Evolutionary conservation across 1,140 invertebrate genomes (phyloP), one percentile per base, ranked within the genome.

Genomic region (Pygmarrhopalites habei): DNA sequence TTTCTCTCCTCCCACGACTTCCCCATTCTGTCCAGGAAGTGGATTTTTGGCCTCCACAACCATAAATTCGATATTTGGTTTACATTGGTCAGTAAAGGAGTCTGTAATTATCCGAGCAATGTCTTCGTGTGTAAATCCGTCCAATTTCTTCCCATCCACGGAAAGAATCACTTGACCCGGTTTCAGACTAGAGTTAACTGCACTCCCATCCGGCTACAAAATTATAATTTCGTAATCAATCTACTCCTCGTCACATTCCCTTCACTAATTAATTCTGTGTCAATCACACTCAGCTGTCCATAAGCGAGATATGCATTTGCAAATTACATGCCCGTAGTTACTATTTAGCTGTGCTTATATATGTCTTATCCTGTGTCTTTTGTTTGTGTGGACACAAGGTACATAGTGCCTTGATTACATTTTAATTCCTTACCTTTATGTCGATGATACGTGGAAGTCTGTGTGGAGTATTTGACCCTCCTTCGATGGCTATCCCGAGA

Each of bases 401-500:
- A n/a, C n/a, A n/a, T n/a, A n/a, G n/a, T n/a, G n/a, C n/a, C n/a
- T n/a, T n/a, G n/a, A n/a, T n/a, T n/a, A n/a, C n/a, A n/a, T n/a
- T n/a, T n/a, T n/a, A n/a, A n/a, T n/a, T n/a, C n/a, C 85, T 84
- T 79, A 95, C 92, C 79, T 95, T 92, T 74, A 98, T 95, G 77
- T 94, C 94, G 72, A 96, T 95, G 73, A 98, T 95, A 74, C 91
- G 84, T 29, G 93, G 93, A 68, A 95, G 80, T 49, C 90, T 88
- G 78, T 96, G 92, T 74, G 89, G 88, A 47, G 92, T 95, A 77
- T 97, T 94, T 66, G 88, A 87, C 53, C 95, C 95, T 62, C 95
- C 95, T 80, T 96, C 93, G 71, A 98, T 96, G 53, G 92, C 93
- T 71, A 98, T 92, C 64, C 94, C 94, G 67, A 97, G 82, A 72